These are phyloP conservation scores for Catocala sponsa DNA, from an alignment of 2,888 invertebrate species.

Conservation along the genomic window DNA sequence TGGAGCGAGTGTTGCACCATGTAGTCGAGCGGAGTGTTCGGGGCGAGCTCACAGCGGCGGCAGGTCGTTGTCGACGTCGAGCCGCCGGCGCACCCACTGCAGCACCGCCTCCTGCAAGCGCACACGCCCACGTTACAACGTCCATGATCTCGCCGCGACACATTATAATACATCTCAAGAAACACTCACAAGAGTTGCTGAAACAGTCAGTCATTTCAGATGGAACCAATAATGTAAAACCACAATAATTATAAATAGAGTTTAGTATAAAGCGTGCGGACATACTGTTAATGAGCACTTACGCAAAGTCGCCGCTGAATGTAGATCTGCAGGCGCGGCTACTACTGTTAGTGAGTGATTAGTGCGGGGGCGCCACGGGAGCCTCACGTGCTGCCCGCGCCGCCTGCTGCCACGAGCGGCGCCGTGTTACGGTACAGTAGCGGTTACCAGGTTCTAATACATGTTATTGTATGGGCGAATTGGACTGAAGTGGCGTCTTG, in stretches of 20 bases:
- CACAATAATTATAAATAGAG: background rate
- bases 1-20: too few species aligned
- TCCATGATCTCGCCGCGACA: too few species aligned
- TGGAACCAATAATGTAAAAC: background rate
- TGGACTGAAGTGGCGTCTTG: too few species aligned
- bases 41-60: constrained; percentile 53
- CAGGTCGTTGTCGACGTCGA: constrained; percentile 77
- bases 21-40: background rate
- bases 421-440: too few species aligned
- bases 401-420: too few species aligned
- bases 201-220: too few species aligned
- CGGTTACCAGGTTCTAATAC: too few species aligned
- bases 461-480: too few species aligned
- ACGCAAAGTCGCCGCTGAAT: constrained; percentile 1
- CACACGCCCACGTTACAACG: background rate
- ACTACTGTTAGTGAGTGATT: constrained; percentile 11
- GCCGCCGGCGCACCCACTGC: constrained; percentile 79
- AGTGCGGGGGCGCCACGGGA: background rate
- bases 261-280: background rate
- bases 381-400: background rate
- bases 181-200: too few species aligned
- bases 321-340: background rate
- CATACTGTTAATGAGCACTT: constrained; percentile 14
- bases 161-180: too few species aligned
- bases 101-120: constrained; percentile 69